Base-by-base conservation (phyloP, 2,888 invertebrate genomes). In the Drosophila barbarae region DNA sequence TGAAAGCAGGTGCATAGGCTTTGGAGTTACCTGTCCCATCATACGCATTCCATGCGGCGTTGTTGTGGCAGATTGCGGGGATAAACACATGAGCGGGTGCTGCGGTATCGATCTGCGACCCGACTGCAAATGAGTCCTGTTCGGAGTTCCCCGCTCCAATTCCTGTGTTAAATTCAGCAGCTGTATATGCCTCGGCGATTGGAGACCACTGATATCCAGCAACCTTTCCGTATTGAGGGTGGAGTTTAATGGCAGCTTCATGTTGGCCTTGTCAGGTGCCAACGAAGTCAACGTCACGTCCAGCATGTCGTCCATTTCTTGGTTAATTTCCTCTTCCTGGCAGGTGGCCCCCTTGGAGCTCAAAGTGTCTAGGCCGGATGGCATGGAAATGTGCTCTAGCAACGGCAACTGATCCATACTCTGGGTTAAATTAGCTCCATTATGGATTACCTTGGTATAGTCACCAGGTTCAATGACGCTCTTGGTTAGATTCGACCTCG, bases 181-280 rank as follows among this genome's bases (percentile, higher is more conserved):
- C 35, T 86, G 80, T 15, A 84, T 84, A 32, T 87, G 87, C 6
- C 74, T 36, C 0, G 89, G 86, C 18, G 87, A 84, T 8, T 76
- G 73, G 5, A 72, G 21, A 0, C 74, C 77, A 30, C 73, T 86
- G 3, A 88, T 53, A 61, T 89, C 88, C 34, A 89, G 58, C 46
- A 89, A 55, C 2, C 84, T 83, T 51, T 88, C 87, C 2, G 84
- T 87, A 54, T 88, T 87, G 59, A 87, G 75, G 1, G 88, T 89
- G 0, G 89, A 88, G 46, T 87, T 88, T 3, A 89, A 74, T 1
- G 87, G 84, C 64, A 89, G 70, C 61, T 88, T 88, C 88, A 89
- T 87, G 54, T 77, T 78, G 10, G 75, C 47, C 68, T 87, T 88
- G 46, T 87, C 80, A 3, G 88, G 86, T 42, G 82, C 71, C 72